Base-by-base conservation (phyloP, 2,888 invertebrate species). In the Notodonta ziczac region DNA sequence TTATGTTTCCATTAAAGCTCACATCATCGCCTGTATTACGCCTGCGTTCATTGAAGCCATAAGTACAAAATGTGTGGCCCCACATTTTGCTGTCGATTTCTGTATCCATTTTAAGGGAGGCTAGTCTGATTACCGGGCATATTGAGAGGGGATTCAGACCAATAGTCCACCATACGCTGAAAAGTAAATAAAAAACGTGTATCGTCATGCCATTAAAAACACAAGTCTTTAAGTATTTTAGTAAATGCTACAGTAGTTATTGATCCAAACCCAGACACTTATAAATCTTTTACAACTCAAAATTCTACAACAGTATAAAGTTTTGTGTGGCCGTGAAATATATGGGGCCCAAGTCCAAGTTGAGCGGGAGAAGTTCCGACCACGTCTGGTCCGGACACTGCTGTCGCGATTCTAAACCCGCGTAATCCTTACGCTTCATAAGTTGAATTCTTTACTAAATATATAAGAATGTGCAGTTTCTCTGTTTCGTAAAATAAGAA, bases 271-370 rank as follows among this genome's bases (percentile, higher is more conserved):
- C 68, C 65, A 69, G 57, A 62, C 60, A 63, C 61, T 62, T 69
- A 24, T 24, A 73, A 74, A 77, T 73, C 70, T 70, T 72, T 69
- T 69, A 67, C 63, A 69, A 59, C 61, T 78, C 61, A 58, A 70
- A 73, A 70, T 65, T 71, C 59, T 51, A 63, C 67, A 72, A 74
- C 72, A 66, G 66, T 74, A 72, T 73, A 77, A 78, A 84, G 73
- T 81, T 84, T 73, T 69, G 68, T 78, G 74, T 73, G 78, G 70
- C 77, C 74, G 67, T 80, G 77, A 82, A 83, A 80, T 81, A 78
- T 81, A 76, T 79, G 76, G 73, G 65, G 59, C 56, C 70, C 65
- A 67, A 55, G 60, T 65, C 58, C 57, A 77, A 78, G 69, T 78
- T 78, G 64, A 53, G 59, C 63, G 60, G 62, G 60, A 40, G 52